phyloP scores from a whole-genome alignment of 2,888 invertebrate species.

The Heterodera filipjevi region DNA sequence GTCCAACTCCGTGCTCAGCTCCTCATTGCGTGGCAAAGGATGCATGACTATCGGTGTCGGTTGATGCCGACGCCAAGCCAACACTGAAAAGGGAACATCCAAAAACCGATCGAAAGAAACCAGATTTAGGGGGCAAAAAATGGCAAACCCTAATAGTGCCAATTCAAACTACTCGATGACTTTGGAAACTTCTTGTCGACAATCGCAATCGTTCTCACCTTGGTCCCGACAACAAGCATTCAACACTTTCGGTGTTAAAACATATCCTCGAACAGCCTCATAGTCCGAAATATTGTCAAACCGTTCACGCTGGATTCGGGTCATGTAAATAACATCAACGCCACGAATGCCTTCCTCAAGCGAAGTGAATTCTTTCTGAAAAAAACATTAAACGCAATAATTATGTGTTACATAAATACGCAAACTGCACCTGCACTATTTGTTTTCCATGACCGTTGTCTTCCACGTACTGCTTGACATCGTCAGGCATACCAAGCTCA shows the following conservation, averaged over 20 bases:
- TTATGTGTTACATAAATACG: neutral
- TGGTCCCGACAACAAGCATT: constrained; percentile 70
- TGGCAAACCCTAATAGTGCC: neutral
- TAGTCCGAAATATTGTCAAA: constrained; percentile 84
- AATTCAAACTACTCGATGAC: too few species aligned
- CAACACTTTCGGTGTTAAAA: constrained; percentile 93
- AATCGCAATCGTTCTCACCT: constrained; percentile 33
- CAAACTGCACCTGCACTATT: neutral
- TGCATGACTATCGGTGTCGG: constrained; percentile 78
- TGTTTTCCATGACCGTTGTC: constrained; percentile 68
- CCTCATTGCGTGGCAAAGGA: constrained; percentile 89
- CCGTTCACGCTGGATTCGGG: constrained; percentile 91
- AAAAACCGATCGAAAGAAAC: too few species aligned
- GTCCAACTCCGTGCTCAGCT: constrained; percentile 93
- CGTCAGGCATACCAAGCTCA: constrained; percentile 86
- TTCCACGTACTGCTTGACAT: constrained; percentile 79
- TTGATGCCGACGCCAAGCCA: neutral
- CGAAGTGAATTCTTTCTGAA: constrained; percentile 51
- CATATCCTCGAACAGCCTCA: constrained; percentile 81
- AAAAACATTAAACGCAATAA: neutral
- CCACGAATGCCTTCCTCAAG: constrained; percentile 86
- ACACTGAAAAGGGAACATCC: too few species aligned
- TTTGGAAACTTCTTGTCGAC: too few species aligned
- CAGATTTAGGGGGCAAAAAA: neutral
- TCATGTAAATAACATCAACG: constrained; percentile 96